A percentile compares a stretch with the other conserved stretches of the same genome.
phyloP scores from a whole-genome alignment of 2,888 invertebrate genomes.

The Mactromeris polynyma region DNA sequence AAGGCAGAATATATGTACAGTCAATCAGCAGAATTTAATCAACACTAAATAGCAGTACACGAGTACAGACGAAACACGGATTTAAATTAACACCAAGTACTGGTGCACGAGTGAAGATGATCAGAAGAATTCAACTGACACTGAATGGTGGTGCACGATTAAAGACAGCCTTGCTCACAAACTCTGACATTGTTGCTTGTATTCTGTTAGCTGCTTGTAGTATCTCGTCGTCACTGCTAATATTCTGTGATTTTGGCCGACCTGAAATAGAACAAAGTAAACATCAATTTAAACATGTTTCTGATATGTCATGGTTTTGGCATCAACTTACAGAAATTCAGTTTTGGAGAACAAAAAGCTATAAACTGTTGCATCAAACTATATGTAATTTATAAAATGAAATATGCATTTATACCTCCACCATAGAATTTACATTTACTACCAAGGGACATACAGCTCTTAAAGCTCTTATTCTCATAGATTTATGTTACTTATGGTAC shows the following conservation, averaged over 20 bases:
- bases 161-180: conserved; percentile 75
- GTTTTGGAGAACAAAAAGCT: no score
- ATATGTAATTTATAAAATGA: no score
- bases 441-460: no score
- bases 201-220: conserved; percentile 78
- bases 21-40: no score
- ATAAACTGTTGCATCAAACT: no score
- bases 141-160: conserved; percentile 20
- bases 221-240: conserved; percentile 75
- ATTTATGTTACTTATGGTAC: no score
- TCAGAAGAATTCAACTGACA: background rate
- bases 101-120: conserved; percentile 43
- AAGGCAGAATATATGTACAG: no score
- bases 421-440: no score
- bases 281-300: background rate
- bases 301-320: background rate
- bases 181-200: conserved; percentile 79
- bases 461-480: no score
- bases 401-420: no score
- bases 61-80: conserved; percentile 62
- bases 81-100: no score
- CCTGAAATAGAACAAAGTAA: conserved; percentile 25
- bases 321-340: no score
- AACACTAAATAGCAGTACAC: background rate
- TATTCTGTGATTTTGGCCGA: conserved; percentile 33